These are phyloP conservation scores for Cheirogaleus major DNA, from an alignment of 2,797 vertebrate genomes.

Conservation along the genomic window DNA sequence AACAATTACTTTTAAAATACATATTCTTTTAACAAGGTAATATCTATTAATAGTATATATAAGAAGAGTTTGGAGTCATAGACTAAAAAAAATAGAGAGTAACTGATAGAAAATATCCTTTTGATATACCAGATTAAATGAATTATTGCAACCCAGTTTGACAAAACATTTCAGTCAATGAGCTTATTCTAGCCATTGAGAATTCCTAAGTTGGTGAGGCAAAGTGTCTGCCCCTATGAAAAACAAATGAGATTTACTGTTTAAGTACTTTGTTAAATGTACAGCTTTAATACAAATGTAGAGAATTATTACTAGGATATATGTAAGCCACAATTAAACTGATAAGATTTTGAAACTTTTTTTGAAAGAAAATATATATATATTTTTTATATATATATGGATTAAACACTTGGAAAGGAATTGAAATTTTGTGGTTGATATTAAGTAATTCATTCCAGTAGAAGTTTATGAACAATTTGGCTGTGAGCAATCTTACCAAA, in stretches of 20 bases:
- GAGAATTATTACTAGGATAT: not conserved
- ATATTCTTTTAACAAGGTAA: not conserved
- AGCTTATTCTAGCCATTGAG: not conserved
- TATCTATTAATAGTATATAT: not conserved
- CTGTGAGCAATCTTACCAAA: slow-evolving; percentile 44
- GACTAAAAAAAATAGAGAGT: not conserved
- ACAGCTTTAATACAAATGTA: not conserved
- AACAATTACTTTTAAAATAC: not conserved
- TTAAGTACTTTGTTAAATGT: not conserved
- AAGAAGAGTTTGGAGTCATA: not conserved
- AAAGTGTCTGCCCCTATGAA: not conserved
- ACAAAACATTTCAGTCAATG: not conserved
- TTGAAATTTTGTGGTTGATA: not conserved
- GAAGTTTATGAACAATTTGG: slow-evolving; percentile 41
- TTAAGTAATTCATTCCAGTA: slow-evolving; percentile 40
- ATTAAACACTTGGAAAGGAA: slow-evolving; percentile 6
- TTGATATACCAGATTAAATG: not conserved
- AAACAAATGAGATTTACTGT: not conserved
- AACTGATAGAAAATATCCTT: not conserved
- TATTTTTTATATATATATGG: not conserved
- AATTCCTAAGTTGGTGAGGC: not conserved
- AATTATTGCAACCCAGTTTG: not conserved
- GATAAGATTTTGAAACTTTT: not conserved
- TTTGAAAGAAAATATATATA: not conserved
- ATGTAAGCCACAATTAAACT: not conserved